Evolutionary conservation across 2,113 vertebrate species (phyloP).

Genomic region (Lanius collurio): DNA sequence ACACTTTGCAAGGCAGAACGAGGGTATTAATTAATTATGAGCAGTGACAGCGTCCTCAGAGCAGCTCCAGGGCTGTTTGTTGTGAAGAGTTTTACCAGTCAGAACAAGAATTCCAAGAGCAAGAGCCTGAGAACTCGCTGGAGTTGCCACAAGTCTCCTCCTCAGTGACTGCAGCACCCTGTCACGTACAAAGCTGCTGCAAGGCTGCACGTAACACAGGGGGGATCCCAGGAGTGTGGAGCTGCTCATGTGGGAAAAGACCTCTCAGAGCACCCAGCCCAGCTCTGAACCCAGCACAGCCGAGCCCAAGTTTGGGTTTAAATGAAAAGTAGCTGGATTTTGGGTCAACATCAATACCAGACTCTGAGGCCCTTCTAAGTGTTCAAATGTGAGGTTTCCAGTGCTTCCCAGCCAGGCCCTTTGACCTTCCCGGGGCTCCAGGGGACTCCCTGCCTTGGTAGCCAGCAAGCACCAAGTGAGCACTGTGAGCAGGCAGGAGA

Average conservation of each 20-base stretch:
- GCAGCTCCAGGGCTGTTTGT: neutral
- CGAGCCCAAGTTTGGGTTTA: neutral
- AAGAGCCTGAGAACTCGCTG: neutral
- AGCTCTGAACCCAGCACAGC: neutral
- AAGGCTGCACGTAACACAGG: rapidly evolving
- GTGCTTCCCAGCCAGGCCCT: neutral
- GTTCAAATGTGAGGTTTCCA: neutral
- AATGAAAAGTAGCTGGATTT: rapidly evolving
- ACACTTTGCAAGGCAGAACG: neutral
- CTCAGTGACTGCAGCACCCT: rapidly evolving
- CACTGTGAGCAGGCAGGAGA: neutral
- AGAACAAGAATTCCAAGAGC: neutral
- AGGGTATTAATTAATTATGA: neutral
- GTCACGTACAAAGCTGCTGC: neutral
- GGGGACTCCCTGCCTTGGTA: neutral
- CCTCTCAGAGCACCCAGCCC: neutral
- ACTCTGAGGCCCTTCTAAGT: neutral
- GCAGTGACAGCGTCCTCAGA: rapidly evolving
- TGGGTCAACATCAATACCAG: rapidly evolving
- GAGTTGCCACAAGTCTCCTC: neutral
- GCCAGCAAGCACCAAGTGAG: neutral
- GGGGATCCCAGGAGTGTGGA: rapidly evolving
- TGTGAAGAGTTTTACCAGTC: neutral
- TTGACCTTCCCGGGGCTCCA: no score
- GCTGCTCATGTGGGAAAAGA: neutral